phyloP scores from a whole-genome alignment of 2,113 vertebrate species.

The Callorhinus ursinus region DNA sequence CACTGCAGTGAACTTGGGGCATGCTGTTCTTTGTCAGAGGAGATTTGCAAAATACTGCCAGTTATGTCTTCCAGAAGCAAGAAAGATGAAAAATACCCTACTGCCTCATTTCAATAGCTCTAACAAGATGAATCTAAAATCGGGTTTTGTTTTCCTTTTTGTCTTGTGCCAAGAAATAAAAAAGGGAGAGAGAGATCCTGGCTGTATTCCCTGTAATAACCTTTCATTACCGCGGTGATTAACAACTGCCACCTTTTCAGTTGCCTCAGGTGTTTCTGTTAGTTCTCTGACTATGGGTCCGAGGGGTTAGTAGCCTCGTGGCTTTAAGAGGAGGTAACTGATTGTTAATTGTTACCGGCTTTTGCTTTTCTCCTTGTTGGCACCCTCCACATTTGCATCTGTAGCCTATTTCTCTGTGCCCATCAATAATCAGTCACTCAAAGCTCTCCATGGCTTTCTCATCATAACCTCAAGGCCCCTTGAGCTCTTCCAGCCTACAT shows the following conservation, averaged over 20 bases:
- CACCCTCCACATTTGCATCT: background rate
- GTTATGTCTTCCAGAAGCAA: constrained; percentile 36
- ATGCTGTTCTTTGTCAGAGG: constrained; percentile 31
- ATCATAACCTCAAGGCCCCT: background rate
- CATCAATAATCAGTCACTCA: background rate
- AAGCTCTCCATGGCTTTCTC: constrained; percentile 27
- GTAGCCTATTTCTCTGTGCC: background rate
- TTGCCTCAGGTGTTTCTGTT: background rate
- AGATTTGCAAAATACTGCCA: constrained; percentile 49
- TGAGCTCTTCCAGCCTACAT: background rate
- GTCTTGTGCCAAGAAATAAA: constrained; percentile 52
- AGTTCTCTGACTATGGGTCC: background rate
- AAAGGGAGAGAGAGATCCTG: background rate
- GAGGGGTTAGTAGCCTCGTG: background rate
- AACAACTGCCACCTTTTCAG: background rate
- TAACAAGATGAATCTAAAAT: constrained; percentile 53
- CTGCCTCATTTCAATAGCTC: constrained; percentile 42
- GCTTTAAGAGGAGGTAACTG: background rate
- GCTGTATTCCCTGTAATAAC: background rate
- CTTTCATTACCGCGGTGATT: constrained; percentile 40
- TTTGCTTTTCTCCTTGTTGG: constrained; percentile 29
- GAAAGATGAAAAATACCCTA: constrained; percentile 6
- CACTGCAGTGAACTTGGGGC: background rate
- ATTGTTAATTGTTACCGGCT: background rate
- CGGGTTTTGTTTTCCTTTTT: constrained; percentile 33